Evolutionary conservation across 2,888 invertebrate genomes (phyloP).

Genomic region (Macrophya alboannulata): DNA sequence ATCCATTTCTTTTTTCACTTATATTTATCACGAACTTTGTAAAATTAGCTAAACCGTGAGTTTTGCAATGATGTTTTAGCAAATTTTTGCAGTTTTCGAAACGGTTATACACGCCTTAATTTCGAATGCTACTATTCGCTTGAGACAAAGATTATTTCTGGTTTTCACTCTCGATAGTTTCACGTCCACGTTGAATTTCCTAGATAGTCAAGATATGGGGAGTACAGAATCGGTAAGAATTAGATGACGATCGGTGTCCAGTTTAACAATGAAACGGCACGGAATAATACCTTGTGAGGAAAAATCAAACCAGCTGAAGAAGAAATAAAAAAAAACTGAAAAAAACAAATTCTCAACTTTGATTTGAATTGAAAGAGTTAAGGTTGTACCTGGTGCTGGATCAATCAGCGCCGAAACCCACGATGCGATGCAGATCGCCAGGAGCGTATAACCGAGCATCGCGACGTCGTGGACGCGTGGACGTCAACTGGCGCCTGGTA

Average conservation of each 20-base stretch:
- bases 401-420: constrained; percentile 76
- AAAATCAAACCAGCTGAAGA: neutral
- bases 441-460: constrained; percentile 70
- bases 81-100: neutral
- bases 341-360: neutral
- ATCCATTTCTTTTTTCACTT: neutral
- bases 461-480: constrained; percentile 76
- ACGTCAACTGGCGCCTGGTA: constrained; percentile 74
- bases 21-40: neutral
- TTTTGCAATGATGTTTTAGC: neutral
- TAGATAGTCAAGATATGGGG: neutral
- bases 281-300: neutral
- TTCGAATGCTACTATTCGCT: neutral
- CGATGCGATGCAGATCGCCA: constrained; percentile 74
- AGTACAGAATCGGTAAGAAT: neutral
- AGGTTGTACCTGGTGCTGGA: constrained; percentile 74
- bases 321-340: neutral
- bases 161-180: neutral
- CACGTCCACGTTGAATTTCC: neutral
- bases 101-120: neutral
- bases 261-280: neutral
- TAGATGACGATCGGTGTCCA: neutral
- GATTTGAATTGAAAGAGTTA: constrained; percentile 16
- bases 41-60: neutral
- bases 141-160: neutral